Base-by-base conservation (phyloP, 2,888 invertebrate species). In the Elegia similella region DNA sequence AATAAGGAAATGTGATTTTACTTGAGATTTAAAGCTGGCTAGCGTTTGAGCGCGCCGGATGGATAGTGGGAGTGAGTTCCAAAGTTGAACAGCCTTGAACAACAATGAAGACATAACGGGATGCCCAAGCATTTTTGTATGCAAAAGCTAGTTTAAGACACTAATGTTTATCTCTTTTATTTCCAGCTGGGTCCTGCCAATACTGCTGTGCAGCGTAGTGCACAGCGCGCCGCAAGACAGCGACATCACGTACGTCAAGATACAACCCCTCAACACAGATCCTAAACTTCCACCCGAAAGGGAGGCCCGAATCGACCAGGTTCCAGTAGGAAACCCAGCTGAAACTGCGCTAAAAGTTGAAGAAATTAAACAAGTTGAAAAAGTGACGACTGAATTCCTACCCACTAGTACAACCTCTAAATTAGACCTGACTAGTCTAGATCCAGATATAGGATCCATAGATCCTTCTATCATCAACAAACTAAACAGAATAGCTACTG, bases 201-300 rank as follows among this genome's bases (percentile, higher is more conserved):
- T 81, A 34, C 48, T 81, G 53, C 61, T 86, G 38, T 80, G 68
- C 70, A 56, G 66, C 50, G 58, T 68, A 0, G 76, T 71, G 5
- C 60, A 66, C 6, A 57, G 79, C 2, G 87, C 87, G 5, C 86
- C 88, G 0, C 85, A 84, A 53, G 73, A 75, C 42, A 63, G 62
- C 47, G 75, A 79, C 50, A 82, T 86, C 58, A 85, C 86, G 0
- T 82, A 82, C 61, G 80, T 86, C 13, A 82, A 82, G 55, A 73
- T 77, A 32, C 76, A 80, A 46, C 80, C 82, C 0, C 56, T 72
- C 1, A 56, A 69, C 0, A 67, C 67, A 52, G 67, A 70, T 43
- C 34, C 34, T 2, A 38, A 38, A 5, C 13, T 7, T 8, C 48
- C 48, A 7, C 0, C 32, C 44, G n/a, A n/a, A n/a, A 66, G 66